Base-by-base conservation (phyloP, 2,888 invertebrate species). In the Amaurobius ferox region DNA sequence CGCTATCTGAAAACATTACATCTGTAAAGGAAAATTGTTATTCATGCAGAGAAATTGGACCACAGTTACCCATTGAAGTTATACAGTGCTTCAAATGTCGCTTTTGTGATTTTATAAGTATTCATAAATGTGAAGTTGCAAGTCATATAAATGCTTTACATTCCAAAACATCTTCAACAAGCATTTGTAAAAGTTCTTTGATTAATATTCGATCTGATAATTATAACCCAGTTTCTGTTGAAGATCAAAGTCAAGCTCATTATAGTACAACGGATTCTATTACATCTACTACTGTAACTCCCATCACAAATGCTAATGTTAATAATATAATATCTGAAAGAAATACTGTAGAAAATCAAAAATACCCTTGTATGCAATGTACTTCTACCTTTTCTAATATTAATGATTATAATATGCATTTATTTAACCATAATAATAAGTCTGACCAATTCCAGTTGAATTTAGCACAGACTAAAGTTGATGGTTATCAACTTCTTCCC, bases 81-180 rank as follows among this genome's bases (percentile, higher is more conserved):
- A 62, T 72, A 32, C 74, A 66, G 23, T 93, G 93, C 88, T 93
- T 92, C 89, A 92, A 93, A 90, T 93, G 93, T 88, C 93, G 92
- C 88, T 92, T 93, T 9, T 93, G 93, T 89, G 93, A 93, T 7
- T 93, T 92, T 89, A 93, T 93, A 92, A 93, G 93, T 0, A 90
- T 93, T 0, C 92, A 93, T 1, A 93, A 93, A 88, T 92, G 93
- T 76, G 92, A 92, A 87, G 93, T 93, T 72, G 92, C 92, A 89
- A 92, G 92, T 89, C 93, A 93, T 89, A 90, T 93, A 66, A 92
- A 93, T 88, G 92, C 92, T 5, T 91, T 91, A 1, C 93, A 93
- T 88, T 92, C 92, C 72, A 86, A 77, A 16, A 2, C 77, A 26
- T n/a, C 40, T 28, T 3, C 35, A 28, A 19, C 61, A 28, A 44